A percentile compares a stretch with the other conserved stretches of the same genome.
These are phyloP conservation scores for Heliconius erato DNA, from an alignment of 2,888 invertebrate species.

Conservation along the genomic window DNA sequence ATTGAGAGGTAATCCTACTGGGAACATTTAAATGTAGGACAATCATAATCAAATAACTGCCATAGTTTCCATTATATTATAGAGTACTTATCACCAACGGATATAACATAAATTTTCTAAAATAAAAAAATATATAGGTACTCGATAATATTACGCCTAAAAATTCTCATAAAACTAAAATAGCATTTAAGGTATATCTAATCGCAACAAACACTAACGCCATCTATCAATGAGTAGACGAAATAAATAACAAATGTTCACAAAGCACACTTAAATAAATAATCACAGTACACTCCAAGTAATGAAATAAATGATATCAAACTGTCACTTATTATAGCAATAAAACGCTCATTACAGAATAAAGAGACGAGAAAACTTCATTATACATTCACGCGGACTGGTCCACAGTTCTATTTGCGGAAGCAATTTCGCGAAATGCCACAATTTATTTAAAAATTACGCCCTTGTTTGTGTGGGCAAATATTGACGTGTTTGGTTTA, in stretches of 20 bases:
- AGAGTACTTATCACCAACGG: too few species aligned
- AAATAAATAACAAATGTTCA: conserved; percentile 9
- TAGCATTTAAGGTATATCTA: not conserved
- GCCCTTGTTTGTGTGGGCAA: conserved; percentile 85
- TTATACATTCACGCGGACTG: conserved; percentile 75
- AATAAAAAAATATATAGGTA: too few species aligned
- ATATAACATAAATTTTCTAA: too few species aligned
- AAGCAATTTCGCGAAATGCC: conserved; percentile 85
- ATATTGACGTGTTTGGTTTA: conserved; percentile 86
- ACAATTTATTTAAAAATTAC: conserved; percentile 87
- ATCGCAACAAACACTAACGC: conserved; percentile 35
- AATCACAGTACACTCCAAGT: conserved; percentile 6
- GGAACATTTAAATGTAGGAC: too few species aligned
- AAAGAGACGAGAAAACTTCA: conserved; percentile 76
- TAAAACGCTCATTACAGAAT: conserved; percentile 66
- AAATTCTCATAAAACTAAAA: not conserved
- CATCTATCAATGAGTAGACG: conserved; percentile 47
- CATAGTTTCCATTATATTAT: too few species aligned
- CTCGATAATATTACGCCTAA: too few species aligned
- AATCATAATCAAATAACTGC: too few species aligned
- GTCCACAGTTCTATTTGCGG: conserved; percentile 83
- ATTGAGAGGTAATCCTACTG: not conserved
- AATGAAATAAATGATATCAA: conserved; percentile 8
- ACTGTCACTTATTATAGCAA: conserved; percentile 13
- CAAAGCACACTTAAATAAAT: not conserved